Base-by-base conservation (phyloP, 2,888 invertebrate genomes). In the Ormyrus rosae region DNA sequence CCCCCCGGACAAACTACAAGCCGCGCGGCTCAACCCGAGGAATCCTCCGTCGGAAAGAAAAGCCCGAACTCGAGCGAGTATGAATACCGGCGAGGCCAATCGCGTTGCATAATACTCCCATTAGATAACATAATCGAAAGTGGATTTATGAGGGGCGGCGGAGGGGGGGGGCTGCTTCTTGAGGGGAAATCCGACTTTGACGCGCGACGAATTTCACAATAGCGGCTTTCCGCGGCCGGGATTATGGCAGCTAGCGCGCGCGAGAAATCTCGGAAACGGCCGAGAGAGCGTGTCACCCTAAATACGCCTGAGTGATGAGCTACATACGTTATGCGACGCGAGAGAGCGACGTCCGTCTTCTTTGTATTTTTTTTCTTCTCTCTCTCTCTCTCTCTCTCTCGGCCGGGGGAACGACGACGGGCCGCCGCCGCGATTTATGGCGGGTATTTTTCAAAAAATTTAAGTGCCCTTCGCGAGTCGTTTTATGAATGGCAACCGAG, bases 61-160 rank as follows among this genome's bases (percentile, higher is more conserved):
- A 8, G 65, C 58, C 58, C 45, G 34, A 70, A 56, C 6, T 58
- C 77, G 19, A 46, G 11, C 61, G 64, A 6, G 72, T 83, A 85
- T 84, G 84, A 84, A 84, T 84, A 83, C 79, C 48, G 74, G 75
- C 81, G 58, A 46, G 63, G 83, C 81, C 89, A 89, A 89, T 90
- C 89, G 87, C 86, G 88, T 88, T 86, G 88, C 87, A 88, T 90
- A 90, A 90, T 90, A 87, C 89, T 87, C 83, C 88, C 88, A 89
- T 90, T 89, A 89, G 89, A 88, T 88, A 87, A 88, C 88, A 89
- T 89, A 90, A 89, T 89, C 90, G 89, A 90, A 89, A 89, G 87
- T 87, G 87, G 88, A 90, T 90, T 90, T 90, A 89, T 88, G 88
- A 82, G 11, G 67, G 53, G 19, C 5, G 46, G 8, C 7, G 11